Evolutionary conservation across 2,797 vertebrate species (phyloP), one percentile per base, ranked within the genome.

Genomic region (Hypotaenidia philippensis): DNA sequence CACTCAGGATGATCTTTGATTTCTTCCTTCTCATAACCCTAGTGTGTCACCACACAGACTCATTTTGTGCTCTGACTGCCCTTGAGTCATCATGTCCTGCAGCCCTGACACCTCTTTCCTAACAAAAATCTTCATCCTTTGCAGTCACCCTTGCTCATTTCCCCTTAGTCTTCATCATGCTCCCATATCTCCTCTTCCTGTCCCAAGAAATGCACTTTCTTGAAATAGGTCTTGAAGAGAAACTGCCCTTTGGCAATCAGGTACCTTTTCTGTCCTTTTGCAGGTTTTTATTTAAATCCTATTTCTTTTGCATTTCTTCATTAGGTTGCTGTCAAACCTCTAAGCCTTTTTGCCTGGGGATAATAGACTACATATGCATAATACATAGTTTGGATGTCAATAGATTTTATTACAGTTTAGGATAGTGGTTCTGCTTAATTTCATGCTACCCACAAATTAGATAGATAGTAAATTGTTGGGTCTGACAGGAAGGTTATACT

Each of bases 351-450:
- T 87, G 87, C 94, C 92, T 95, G 41, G n/a, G 84, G 92, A 85
- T 92, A 92, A 87, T 36, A 78, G 71, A 64, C n/a, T 96, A 76
- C 72, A 59, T 87, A 89, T 93, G 91, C 92, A 92, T 96, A 96
- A 95, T 90, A 82, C 90, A 91, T 71, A 87, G 87, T 94, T 89
- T 83, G 64, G 90, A 77, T 91, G 83, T 79, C 91, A 93, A 94
- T 95, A 91, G 89, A 90, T 96, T 95, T 95, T 95, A 91, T 96
- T 95, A 96, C 71, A 93, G 75, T 94, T 92, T 89, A 94, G 75
- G 87, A 47, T 65, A 83, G 87, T 68, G 38, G 34, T 91, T 91
- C 84, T 93, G 49, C 57, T 93, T 94, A 93, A 92, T 95, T 96
- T 95, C 45, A 78, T 95, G 82, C 77, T 85, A 81, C 89, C 69